Base-by-base conservation (phyloP, 2,113 vertebrate species). In the Zosterops japonicus region DNA sequence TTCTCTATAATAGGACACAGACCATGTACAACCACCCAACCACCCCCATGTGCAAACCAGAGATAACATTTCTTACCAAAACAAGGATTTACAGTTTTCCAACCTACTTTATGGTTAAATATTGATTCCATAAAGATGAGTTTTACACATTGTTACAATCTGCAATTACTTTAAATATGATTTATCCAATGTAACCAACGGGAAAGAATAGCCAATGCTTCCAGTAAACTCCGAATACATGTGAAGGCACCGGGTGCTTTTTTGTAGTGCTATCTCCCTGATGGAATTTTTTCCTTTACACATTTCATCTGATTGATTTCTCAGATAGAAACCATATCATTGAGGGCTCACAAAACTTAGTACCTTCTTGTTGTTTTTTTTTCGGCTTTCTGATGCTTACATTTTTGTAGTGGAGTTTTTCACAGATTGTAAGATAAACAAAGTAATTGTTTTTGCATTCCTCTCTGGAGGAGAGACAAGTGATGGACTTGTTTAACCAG, bases 21-120 rank as follows among this genome's bases (percentile, higher is more conserved):
- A 83, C n/a, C 17, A 39, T 0, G 2, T 10, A 57, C 11, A 82
- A 24, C 14, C 22, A 87, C 13, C n/a, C 11, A 82, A 24, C 14
- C 19, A 87, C 13, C n/a, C 11, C 9, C 0, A 0, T 14, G 13
- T 0, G 2, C 23, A 55, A 42, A 76, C 15, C 13, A 85, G 36
- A 79, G 52, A 31, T 35, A 65, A 59, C 10, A 41, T 23, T 52
- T 36, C 56, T 57, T 23, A 61, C 23, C 31, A 46, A 33, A 78
- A 64, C 18, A 91, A 68, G 36, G 36, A 78, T 29, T 18, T 74
- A 52, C 20, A 60, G 31, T 24, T 87, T 91, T 85, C 53, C 20
- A 60, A 28, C 22, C 17, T 46, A 42, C 41, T 77, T 85, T 44
- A 44, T 17, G 27, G 70, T 1, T 63, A 12, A 79, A 67, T 21